phyloP scores from a whole-genome alignment of 2,888 invertebrate genomes.

The Parnassius apollo region DNA sequence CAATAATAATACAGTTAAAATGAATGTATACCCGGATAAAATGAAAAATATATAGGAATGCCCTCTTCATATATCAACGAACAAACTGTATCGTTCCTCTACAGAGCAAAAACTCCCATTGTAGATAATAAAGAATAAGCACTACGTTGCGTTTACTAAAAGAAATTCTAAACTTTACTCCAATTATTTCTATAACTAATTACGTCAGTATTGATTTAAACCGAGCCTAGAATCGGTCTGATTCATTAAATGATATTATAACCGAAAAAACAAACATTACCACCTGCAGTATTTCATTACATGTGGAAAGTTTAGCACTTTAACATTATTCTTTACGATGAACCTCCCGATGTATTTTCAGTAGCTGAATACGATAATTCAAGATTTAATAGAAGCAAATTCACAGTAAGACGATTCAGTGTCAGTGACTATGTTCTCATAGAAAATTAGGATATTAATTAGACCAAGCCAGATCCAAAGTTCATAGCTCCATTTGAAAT shows the following conservation, averaged over 20 bases:
- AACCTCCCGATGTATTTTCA: no score
- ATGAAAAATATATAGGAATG: conserved; percentile 59
- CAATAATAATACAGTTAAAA: conserved; percentile 30
- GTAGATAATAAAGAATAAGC: conserved; percentile 55
- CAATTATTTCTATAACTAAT: conserved; percentile 51
- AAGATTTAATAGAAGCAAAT: no score
- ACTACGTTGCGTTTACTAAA: conserved; percentile 49
- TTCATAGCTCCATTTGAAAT: no score
- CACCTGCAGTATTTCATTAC: conserved; percentile 56
- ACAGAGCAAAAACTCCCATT: conserved; percentile 54
- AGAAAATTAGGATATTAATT: no score
- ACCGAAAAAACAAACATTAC: conserved; percentile 57
- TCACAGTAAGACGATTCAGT: no score
- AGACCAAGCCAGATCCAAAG: no score
- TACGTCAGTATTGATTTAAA: conserved; percentile 60
- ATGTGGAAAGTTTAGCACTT: conserved; percentile 49
- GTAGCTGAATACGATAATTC: no score
- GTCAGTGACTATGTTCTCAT: no score
- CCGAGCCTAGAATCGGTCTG: conserved; percentile 58
- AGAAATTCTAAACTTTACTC: conserved; percentile 59
- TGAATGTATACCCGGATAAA: conserved; percentile 53
- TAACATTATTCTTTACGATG: conserved; percentile 49
- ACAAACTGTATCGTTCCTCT: conserved; percentile 52
- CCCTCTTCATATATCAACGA: conserved; percentile 61
- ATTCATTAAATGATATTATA: conserved; percentile 59